phyloP scores from a whole-genome alignment of 2,113 vertebrate genomes.

The Seriola quinqueradiata region DNA sequence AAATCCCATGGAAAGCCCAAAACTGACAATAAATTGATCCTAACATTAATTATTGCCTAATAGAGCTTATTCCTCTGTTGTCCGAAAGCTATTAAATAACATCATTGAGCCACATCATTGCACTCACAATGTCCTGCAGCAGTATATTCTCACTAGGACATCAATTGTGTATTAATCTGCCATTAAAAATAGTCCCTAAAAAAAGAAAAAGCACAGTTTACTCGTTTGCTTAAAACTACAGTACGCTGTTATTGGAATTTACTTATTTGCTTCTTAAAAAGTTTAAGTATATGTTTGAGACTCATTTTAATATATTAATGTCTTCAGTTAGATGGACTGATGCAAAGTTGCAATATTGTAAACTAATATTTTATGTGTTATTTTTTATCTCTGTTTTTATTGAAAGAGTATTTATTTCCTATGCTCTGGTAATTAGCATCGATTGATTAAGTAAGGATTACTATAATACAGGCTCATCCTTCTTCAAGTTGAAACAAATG shows the following conservation, averaged over 20 bases:
- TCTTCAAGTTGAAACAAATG: no score
- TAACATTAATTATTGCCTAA: neutral
- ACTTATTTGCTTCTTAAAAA: neutral
- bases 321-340: neutral
- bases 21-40: neutral
- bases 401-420: no score
- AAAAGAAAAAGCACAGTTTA: neutral
- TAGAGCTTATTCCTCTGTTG: neutral
- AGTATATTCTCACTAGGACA: neutral
- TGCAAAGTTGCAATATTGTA: neutral
- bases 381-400: no score
- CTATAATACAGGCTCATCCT: no score
- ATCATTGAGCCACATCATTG: neutral
- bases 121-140: neutral
- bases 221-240: neutral
- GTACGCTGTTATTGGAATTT: neutral
- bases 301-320: neutral
- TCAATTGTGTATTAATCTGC: neutral
- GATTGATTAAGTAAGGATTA: no score
- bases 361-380: no score
- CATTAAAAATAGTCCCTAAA: neutral
- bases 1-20: neutral
- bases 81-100: neutral
- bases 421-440: no score
- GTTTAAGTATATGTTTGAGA: neutral